Base-by-base conservation (phyloP, 2,888 invertebrate genomes). In the Melanostoma scalare region DNA sequence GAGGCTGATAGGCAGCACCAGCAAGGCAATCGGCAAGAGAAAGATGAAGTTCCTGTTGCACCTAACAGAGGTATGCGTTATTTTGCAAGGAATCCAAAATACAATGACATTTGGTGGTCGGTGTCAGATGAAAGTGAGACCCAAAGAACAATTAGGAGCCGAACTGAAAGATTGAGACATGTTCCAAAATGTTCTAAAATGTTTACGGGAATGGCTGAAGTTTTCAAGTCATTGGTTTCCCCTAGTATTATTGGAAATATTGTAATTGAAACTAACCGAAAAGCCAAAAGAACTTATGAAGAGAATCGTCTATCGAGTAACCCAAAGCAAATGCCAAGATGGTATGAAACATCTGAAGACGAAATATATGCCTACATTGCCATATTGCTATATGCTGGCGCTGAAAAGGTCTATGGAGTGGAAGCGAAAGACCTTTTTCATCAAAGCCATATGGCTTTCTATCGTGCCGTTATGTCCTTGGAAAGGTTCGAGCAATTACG, bases 371-470 rank as follows among this genome's bases (percentile, higher is more conserved):
- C 42, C 5, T 33, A 58, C 10, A n/a, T 71, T 46, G 52, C 48
- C 6, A 72, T 63, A 61, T 63, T 61, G 38, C 10, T 61, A 38
- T 61, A 61, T 36, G 72, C 61, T 50, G 38, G 48, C 60, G 53
- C 50, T 52, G 52, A 50, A 53, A 67, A 67, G 31, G 4, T 40
- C 9, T 55, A 44, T 36, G 52, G 50, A 31, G 65, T 36, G 9
- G 31, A 52, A 38, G 50, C 9, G 30, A 50, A 50, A 50, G 48
- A 48, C 46, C 35, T 69, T 9, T 56, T 69, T 30, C 69, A 58
- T 46, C 36, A 69, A 6, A 44, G 33, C 36, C 35, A 38, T 53
- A 31, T 67, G 50, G 31, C 67, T n/a, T 67, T 67, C 40, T 67
- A 67, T 20, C 42, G 53, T 10, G 56, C 55, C n/a, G 44, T 68